Base-by-base conservation (phyloP, 2,888 invertebrate species). In the Mythimna impura region DNA sequence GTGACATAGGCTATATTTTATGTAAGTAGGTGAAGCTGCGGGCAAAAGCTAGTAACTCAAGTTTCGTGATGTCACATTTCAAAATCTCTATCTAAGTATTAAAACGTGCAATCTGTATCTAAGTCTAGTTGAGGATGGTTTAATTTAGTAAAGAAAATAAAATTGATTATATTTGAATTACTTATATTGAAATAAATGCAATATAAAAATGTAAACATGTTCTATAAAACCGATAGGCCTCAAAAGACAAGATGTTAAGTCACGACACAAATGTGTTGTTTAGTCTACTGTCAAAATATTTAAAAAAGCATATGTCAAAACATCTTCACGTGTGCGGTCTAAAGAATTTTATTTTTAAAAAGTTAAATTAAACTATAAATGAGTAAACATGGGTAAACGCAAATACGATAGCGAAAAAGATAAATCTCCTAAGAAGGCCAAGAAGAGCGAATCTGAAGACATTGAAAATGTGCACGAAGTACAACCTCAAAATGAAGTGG, bases 351-450 rank as follows among this genome's bases (percentile, higher is more conserved):
- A 10, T 25, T 34, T 55, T 12, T 7, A 22, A 55, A 58, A 70
- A 66, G 17, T 47, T 70, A 30, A 47, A 66, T 62, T 52, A 66
- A 62, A 55, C 9, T 70, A 50, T 80, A 50, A 10, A 76, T 83
- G 74, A 82, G 68, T 73, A 22, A 91, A 85, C 87, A 94, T 95
- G 95, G 92, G 94, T 22, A 93, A 95, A 88, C 91, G 95, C 81
- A 95, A 95, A 87, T 94, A 91, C 76, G 91, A 93, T 17, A 87
- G 78, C 54, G 90, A 89, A 17, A 86, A 87, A 47, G 86, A 82
- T 20, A 88, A 85, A 14, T 60, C 81, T 0, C 66, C 82, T 5
- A 94, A 94, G 80, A 93, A 92, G 78, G 80, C 78, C 12, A 93
- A 92, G 76, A 87, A 82, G 17, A 86, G 87, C 61, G 89, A 89